These are phyloP conservation scores for Eudyptes chrysolophus DNA, from an alignment of 2,113 vertebrate species.

Conservation along the genomic window DNA sequence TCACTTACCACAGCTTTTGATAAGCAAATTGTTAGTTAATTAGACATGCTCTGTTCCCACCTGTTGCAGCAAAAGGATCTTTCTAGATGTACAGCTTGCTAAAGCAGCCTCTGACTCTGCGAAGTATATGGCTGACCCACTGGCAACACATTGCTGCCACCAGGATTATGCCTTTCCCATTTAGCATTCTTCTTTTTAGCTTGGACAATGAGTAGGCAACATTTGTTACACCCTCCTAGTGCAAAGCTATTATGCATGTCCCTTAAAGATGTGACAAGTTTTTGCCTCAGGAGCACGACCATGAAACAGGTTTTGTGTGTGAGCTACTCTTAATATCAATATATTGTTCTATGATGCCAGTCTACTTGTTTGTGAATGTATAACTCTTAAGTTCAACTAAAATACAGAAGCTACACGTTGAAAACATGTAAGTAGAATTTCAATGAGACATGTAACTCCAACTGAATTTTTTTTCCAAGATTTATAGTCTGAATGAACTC, in stretches of 20 bases:
- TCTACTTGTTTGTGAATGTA: background rate
- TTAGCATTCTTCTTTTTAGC: background rate
- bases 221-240: background rate
- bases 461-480: background rate
- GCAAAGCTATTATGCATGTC: background rate
- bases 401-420: background rate
- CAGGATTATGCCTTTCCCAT: background rate
- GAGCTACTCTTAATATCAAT: background rate
- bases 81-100: background rate
- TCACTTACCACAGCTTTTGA: background rate
- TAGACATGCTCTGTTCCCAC: background rate
- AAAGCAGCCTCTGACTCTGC: background rate
- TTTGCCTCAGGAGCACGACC: background rate
- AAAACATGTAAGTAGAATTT: background rate
- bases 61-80: background rate
- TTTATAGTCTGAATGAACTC: background rate
- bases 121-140: background rate
- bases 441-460: background rate
- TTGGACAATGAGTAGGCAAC: background rate
- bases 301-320: background rate
- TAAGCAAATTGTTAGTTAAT: background rate
- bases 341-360: background rate
- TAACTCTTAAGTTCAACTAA: background rate
- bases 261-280: background rate
- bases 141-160: background rate